These are phyloP conservation scores for Scomber japonicus DNA, from an alignment of 2,113 vertebrate genomes.

Conservation along the genomic window DNA sequence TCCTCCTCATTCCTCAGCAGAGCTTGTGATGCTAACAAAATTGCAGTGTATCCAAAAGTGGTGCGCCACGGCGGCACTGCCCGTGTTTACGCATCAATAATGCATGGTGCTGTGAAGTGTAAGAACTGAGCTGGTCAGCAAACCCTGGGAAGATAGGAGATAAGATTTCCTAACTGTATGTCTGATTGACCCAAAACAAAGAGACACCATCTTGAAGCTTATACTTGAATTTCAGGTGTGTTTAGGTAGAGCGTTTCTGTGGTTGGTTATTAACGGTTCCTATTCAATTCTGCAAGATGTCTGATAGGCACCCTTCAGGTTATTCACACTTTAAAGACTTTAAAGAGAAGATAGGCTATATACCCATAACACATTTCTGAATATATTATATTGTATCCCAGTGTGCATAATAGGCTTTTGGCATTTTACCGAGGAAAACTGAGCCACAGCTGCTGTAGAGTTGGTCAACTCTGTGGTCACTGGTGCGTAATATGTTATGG, in stretches of 20 bases:
- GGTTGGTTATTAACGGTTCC: too few species aligned
- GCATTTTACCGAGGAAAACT: not conserved
- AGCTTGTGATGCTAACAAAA: not conserved
- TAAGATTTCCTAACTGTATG: slow-evolving; percentile 34
- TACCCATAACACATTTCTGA: too few species aligned
- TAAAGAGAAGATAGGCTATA: too few species aligned
- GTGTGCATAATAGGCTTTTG: too few species aligned
- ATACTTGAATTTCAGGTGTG: not conserved
- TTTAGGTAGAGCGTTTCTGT: not conserved
- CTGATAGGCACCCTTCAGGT: too few species aligned
- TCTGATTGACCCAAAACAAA: slow-evolving; percentile 22
- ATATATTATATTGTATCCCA: not conserved
- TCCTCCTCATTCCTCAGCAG: not conserved
- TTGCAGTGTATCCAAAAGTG: slow-evolving; percentile 15
- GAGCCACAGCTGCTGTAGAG: not conserved
- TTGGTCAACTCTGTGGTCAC: too few species aligned
- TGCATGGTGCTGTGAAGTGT: slow-evolving; percentile 39
- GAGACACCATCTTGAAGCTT: not conserved
- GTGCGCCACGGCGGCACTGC: slow-evolving; percentile 21
- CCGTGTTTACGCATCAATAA: slow-evolving; percentile 72
- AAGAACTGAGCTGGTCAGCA: slow-evolving; percentile 57
- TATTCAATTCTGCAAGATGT: too few species aligned
- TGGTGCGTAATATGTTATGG: not conserved
- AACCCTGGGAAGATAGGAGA: slow-evolving; percentile 20
- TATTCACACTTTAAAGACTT: too few species aligned